Percentiles rank a stretch among this genome's conserved stretches.
phyloP scores from a whole-genome alignment of 2,113 vertebrate species.

The Salvelinus namaycush region DNA sequence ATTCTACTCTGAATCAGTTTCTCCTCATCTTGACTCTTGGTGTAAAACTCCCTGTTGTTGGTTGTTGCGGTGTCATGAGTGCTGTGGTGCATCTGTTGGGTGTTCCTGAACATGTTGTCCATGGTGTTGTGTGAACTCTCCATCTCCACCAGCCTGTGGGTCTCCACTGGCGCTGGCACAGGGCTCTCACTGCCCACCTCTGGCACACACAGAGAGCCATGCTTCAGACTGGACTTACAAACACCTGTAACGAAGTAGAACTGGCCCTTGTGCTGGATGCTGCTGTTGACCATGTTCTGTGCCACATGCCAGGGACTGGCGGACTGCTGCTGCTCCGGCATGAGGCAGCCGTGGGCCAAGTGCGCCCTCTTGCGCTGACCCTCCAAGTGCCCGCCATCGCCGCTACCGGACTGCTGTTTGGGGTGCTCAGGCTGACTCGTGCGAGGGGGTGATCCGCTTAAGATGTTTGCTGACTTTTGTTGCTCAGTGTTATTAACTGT shows the following conservation, averaged over 20 bases:
- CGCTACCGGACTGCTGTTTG: slow-evolving; percentile 36
- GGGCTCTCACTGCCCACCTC: slow-evolving; percentile 40
- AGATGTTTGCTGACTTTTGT: slow-evolving; percentile 51
- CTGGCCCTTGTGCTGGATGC: slow-evolving; percentile 77
- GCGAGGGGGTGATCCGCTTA: slow-evolving; percentile 56
- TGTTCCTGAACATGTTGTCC: slow-evolving; percentile 57
- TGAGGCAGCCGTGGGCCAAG: slow-evolving; percentile 50
- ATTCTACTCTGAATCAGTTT: slow-evolving; percentile 16
- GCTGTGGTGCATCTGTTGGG: slow-evolving; percentile 43
- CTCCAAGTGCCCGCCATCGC: slow-evolving; percentile 41
- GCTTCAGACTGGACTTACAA: slow-evolving; percentile 49
- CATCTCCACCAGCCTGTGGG: slow-evolving; percentile 23
- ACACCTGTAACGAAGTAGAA: slow-evolving; percentile 79
- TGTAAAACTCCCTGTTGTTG: slow-evolving; percentile 40
- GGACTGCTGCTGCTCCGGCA: slow-evolving; percentile 48
- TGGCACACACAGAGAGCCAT: slow-evolving; percentile 41
- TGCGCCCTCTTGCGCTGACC: slow-evolving; percentile 53
- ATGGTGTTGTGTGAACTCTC: slow-evolving; percentile 61
- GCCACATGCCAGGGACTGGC: slow-evolving; percentile 36
- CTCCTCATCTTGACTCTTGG: slow-evolving; percentile 39
- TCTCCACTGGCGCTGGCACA: slow-evolving; percentile 38
- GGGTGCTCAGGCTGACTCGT: slow-evolving; percentile 66
- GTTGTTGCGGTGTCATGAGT: slow-evolving; percentile 34
- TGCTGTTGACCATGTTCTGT: slow-evolving; percentile 61
- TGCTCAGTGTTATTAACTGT: slow-evolving; percentile 46